phyloP scores from a whole-genome alignment of 2,797 vertebrate genomes.

The Malacoctenus gilli region DNA sequence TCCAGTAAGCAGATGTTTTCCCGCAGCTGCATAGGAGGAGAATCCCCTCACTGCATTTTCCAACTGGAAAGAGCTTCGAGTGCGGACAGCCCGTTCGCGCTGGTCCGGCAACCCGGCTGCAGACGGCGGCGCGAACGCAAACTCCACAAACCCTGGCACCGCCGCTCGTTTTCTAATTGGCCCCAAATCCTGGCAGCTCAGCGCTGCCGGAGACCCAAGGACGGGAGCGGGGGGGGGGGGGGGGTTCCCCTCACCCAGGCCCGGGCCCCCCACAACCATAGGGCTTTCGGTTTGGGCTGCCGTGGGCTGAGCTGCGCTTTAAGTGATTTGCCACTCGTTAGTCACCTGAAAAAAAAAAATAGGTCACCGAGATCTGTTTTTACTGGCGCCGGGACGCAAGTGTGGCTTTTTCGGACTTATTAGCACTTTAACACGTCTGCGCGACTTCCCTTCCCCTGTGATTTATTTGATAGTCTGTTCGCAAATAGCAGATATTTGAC shows the following conservation, averaged over 20 bases:
- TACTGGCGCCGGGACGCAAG: slow-evolving; percentile 4
- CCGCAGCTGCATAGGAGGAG: too few relatives aligned
- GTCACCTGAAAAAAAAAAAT: slow-evolving; percentile 37
- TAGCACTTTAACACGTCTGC: not conserved
- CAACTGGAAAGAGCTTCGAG: too few relatives aligned
- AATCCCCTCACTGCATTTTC: too few relatives aligned
- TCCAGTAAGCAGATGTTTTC: too few relatives aligned
- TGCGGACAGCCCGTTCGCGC: too few relatives aligned
- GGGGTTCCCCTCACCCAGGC: too few relatives aligned
- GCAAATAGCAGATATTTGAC: not conserved
- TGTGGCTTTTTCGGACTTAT: not conserved
- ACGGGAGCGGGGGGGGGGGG: slow-evolving; percentile 9
- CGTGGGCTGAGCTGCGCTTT: slow-evolving; percentile 4
- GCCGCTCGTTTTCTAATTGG: slow-evolving; percentile 56
- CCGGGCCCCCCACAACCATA: slow-evolving; percentile 18
- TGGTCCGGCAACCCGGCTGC: too few relatives aligned
- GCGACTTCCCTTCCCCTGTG: not conserved
- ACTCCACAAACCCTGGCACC: slow-evolving; percentile 25
- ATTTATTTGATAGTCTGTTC: not conserved
- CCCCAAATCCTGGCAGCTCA: slow-evolving; percentile 33
- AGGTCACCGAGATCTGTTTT: slow-evolving; percentile 19
- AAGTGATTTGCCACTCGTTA: slow-evolving; percentile 21
- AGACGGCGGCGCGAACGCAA: slow-evolving; percentile 39
- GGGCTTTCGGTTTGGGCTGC: slow-evolving; percentile 21
- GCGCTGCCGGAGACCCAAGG: slow-evolving; percentile 5